Evolutionary conservation across 2,113 vertebrate species (phyloP), one percentile per base, ranked within the genome.

Genomic region (Pteruthius melanotis): DNA sequence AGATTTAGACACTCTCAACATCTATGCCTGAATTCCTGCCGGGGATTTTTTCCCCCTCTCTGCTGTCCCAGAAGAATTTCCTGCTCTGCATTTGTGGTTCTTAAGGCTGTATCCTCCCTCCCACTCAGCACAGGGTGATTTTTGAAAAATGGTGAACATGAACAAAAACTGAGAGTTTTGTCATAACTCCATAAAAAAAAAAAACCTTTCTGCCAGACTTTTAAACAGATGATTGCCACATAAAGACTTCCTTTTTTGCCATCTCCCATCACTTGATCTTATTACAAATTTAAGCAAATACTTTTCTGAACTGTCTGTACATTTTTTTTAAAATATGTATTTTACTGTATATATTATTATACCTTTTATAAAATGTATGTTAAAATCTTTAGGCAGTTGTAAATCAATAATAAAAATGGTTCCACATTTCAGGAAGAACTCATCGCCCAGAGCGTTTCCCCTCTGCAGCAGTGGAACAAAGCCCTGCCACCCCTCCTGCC

Each of bases 81-180:
- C 28, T 20, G 6, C 52, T 87, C 31, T 52, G 27, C 3, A 0
- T 56, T 68, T 90, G 49, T 53, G 22, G 44, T 39, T 83, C 47
- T 26, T 30, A 37, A 80, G 81, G 60, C 70, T 71, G 4, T 50
- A 22, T 71, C 61, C n/a, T 88, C 57, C 15, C 70, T 75, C 49
- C 37, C 15, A 20, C 71, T 54, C 81, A 30, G 30, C 69, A 60
- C 0, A 0, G n/a, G 27, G 28, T 23, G 31, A 12, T 11, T 80
- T 70, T 18, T 77, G 24, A 42, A 33, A 74, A 66, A 44, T 2
- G 10, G 24, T 40, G 53, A 76, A 72, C 5, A 1, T 4, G 5
- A 49, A 77, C 17, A 81, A 69, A 54, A 82, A 10, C 5, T 4
- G 12, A 83, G 53, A 44, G 13, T 39, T 89, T 92, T 54, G 39